Evolutionary conservation across 2,888 invertebrate species (phyloP).

Genomic region (Leucophenga montana): DNA sequence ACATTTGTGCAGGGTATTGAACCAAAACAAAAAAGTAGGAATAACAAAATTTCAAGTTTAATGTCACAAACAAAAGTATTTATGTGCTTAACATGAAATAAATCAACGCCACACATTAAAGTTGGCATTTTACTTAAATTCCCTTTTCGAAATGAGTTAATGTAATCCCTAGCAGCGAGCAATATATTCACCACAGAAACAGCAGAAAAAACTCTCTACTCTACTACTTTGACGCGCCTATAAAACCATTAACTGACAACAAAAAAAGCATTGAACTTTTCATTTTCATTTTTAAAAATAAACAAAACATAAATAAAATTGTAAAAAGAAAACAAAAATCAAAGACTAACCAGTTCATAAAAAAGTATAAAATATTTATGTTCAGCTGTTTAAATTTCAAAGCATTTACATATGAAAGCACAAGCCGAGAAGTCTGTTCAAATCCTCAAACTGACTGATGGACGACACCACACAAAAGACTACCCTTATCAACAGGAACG

Average conservation of each 20-base stretch:
- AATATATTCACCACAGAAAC: not conserved
- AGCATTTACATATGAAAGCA: constrained; percentile 9
- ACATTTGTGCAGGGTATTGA: not conserved
- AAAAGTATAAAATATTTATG: too few species aligned
- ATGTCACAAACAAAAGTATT: not conserved
- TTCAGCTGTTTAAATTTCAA: not conserved
- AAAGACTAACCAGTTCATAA: too few species aligned
- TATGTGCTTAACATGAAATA: constrained; percentile 20
- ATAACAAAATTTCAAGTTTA: too few species aligned
- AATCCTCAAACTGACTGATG: not conserved
- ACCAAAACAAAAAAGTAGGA: too few species aligned
- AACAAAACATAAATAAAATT: not conserved
- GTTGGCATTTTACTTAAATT: too few species aligned
- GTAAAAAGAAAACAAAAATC: not conserved
- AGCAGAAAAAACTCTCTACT: not conserved
- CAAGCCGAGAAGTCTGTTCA: not conserved
- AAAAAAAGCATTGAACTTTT: constrained; percentile 2
- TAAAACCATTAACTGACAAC: constrained; percentile 8
- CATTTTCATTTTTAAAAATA: not conserved
- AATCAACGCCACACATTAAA: constrained; percentile 6
- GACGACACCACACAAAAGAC: constrained; percentile 29
- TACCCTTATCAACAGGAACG: constrained; percentile 47
- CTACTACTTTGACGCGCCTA: not conserved
- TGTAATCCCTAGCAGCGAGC: not conserved
- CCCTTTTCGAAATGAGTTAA: too few species aligned